Evolutionary conservation across 2,888 invertebrate species (phyloP), one percentile per base, ranked within the genome.

Genomic region (Heterodera filipjevi): DNA sequence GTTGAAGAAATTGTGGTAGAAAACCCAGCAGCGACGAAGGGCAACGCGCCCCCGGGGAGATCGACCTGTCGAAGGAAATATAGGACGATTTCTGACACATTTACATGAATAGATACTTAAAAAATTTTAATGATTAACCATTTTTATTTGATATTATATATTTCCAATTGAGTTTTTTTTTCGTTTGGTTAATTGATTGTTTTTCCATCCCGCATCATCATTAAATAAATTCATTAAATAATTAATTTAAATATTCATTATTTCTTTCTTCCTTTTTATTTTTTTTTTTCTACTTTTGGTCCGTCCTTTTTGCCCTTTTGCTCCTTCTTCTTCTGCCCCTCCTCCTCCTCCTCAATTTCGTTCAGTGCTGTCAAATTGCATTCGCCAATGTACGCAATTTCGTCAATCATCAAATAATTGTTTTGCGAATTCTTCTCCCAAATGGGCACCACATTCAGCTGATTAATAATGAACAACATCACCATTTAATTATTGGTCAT

Each of bases 391-490:
- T 88, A 88, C 3, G 88, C 88, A 68, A 88, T 88, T 79, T 88
- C 88, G 76, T 88, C 88, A 70, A 88, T 83, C 22, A 88, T 82
- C 32, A 88, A 66, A 76, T 83, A 88, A 22, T 83, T 77, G 73
- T 88, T 88, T 68, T 82, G 83, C 2, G 82, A 64, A 27, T 83
- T 82, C 6, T 71, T 70, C 64, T 85, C 82, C 86, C 86, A 88
- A 3, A 95, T 93, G 16, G 97, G 97, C 85, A 95, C 92, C 86
- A 97, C 95, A 64, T 96, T 96, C 3, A 96, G 94, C 94, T 95
- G 92, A 74, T 93, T 14, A 49, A 14, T 49, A 19, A 19, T 49
- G 0, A 49, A 19, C 10, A 92, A n/a, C 22, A 39, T 33, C n/a
- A 3, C 39, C 30, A 49, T 14, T 49, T 49, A 49, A 49, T n/a